Evolutionary conservation across 1,140 invertebrate species (phyloP).

Genomic region (Papilio xuthus): DNA sequence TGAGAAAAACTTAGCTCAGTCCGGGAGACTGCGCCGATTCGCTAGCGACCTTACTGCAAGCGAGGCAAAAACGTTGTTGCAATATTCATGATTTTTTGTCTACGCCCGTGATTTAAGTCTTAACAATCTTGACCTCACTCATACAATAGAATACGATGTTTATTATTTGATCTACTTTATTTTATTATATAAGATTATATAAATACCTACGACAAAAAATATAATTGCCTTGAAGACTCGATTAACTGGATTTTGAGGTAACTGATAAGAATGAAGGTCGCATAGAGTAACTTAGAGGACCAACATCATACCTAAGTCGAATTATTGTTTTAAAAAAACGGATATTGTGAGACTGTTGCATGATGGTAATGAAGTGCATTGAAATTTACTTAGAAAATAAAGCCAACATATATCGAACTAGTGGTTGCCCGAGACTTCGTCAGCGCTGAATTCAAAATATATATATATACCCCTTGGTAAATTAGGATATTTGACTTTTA

Average conservation of each 20-base stretch:
- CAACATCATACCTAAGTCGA: background rate
- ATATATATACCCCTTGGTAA: too few species aligned
- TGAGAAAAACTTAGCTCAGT: background rate
- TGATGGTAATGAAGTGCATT: too few species aligned
- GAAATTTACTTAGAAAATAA: too few species aligned
- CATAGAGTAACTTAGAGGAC: background rate
- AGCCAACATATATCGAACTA: too few species aligned
- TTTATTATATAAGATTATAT: background rate
- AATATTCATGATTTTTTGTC: background rate
- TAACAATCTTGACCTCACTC: slow-evolving; percentile 5
- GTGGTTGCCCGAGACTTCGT: too few species aligned
- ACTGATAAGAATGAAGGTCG: background rate
- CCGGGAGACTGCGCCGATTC: background rate
- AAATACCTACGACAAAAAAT: background rate
- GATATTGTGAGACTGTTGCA: too few species aligned
- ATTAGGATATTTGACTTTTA: too few species aligned
- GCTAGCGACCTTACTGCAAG: background rate
- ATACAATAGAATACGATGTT: slow-evolving; percentile 3
- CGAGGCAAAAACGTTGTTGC: slow-evolving; percentile 2
- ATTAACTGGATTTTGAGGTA: background rate
- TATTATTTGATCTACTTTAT: background rate
- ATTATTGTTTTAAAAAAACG: background rate
- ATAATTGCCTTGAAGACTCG: background rate
- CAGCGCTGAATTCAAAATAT: too few species aligned
- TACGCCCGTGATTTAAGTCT: background rate